Evolutionary conservation across 2,888 invertebrate genomes (phyloP), one percentile per base, ranked within the genome.

Genomic region (Morinoia aosen): DNA sequence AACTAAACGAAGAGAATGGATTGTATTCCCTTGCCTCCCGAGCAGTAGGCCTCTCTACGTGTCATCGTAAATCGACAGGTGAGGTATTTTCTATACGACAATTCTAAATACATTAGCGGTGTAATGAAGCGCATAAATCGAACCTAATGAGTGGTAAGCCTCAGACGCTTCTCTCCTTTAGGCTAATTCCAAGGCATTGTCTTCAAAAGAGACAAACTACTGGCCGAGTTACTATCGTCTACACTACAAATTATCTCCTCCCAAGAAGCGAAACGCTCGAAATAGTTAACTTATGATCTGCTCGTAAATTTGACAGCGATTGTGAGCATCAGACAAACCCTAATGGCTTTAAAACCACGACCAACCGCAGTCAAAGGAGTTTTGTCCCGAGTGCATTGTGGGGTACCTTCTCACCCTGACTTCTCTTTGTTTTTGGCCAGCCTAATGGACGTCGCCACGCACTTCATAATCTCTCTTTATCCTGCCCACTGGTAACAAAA

Each of bases 41-140:
- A 76, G 76, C 93, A 93, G n/a, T 93, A 57, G 93, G 93, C 93
- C 93, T 93, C n/a, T 2, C 16, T 7, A 48, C 33, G n/a, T 57
- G 93, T 93, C 93, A 57, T 93, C 93, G 57, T 93, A 93, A 93
- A 93, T 93, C 93, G 57, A 56, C 56, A 76, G 76, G 76, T 48
- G 90, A 90, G 93, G 56, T 93, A 12, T 57, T 93, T 93, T 93
- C 93, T 93, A 93, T 93, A 48, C 12, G 93, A 57, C 57, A 57
- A 93, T 93, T 57, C n/a, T 93, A 93, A 93, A 57, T 93, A 93
- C 57, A 93, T 93, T 48, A 57, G 93, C 93, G 56, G 93, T 93
- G 93, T 93, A 93, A 93, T 93, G 93, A 93, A 93, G 56, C 93
- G 93, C 93, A 93, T 93, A 93, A 93, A 93, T 93, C 93, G 10